Evolutionary conservation across 2,113 vertebrate genomes (phyloP).

Genomic region (Bothrops jararaca): DNA sequence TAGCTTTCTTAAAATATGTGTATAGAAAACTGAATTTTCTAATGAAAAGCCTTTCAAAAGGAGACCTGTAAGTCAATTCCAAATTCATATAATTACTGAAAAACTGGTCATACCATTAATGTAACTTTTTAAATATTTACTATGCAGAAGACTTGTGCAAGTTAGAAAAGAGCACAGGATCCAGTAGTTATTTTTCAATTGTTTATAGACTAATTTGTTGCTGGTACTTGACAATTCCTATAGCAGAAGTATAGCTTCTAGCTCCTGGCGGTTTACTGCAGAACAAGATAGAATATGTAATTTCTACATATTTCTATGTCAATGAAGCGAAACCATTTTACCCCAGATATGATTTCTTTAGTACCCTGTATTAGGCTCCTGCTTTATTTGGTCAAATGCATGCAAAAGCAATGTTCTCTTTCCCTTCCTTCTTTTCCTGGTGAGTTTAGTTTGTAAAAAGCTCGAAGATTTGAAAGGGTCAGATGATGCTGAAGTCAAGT

Average conservation of each 20-base stretch:
- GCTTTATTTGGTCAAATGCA: background rate
- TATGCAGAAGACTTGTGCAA: background rate
- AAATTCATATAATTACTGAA: background rate
- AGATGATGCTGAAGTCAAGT: background rate
- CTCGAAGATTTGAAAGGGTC: rapidly evolving
- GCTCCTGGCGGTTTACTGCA: background rate
- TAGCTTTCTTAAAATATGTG: background rate
- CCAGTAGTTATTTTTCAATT: constrained; percentile 27
- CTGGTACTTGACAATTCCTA: background rate
- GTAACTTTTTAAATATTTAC: background rate
- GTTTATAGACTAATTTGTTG: background rate
- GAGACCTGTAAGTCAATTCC: background rate
- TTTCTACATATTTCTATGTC: background rate
- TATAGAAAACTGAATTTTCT: constrained; percentile 1
- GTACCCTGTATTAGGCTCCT: background rate
- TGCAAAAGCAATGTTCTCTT: background rate
- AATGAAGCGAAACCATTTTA: background rate
- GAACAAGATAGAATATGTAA: background rate
- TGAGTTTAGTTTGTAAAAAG: background rate
- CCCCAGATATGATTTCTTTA: background rate
- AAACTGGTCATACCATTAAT: background rate
- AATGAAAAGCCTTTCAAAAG: background rate
- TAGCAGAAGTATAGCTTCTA: background rate
- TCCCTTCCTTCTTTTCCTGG: background rate
- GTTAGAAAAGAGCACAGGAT: background rate